These are phyloP conservation scores for Drosophila hamatofila DNA, from an alignment of 2,888 invertebrate species.

Conservation along the genomic window DNA sequence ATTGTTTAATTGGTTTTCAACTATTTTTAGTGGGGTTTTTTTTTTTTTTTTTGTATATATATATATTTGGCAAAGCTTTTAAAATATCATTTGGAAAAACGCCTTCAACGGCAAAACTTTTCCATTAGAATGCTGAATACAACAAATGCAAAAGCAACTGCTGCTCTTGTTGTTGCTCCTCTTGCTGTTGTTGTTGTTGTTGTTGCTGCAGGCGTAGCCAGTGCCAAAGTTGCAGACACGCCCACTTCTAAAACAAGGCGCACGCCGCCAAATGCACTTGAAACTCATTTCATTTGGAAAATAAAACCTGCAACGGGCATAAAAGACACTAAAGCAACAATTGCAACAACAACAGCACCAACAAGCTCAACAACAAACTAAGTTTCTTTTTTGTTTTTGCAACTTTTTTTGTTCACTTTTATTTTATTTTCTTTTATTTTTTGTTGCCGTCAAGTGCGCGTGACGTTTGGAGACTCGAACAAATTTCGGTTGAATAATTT, in stretches of 20 bases:
- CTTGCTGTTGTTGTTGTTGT: slow-evolving; percentile 6
- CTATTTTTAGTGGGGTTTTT: slow-evolving; percentile 29
- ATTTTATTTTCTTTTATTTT: slow-evolving; percentile 18
- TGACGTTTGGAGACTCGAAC: slow-evolving; percentile 82
- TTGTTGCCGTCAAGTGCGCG: slow-evolving; percentile 77
- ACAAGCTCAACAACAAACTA: slow-evolving; percentile 60
- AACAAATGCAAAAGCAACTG: slow-evolving; percentile 48
- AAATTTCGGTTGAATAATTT: slow-evolving; percentile 82
- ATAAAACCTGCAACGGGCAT: slow-evolving; percentile 74
- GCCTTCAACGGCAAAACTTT: slow-evolving; percentile 80
- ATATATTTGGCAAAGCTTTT: slow-evolving; percentile 66
- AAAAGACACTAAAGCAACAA: slow-evolving; percentile 68
- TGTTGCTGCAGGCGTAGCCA: slow-evolving; percentile 47
- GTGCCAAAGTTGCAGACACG: slow-evolving; percentile 63
- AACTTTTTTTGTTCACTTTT: slow-evolving; percentile 12
- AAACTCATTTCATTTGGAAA: slow-evolving; percentile 82
- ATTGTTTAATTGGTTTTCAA: slow-evolving; percentile 68
- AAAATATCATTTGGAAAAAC: slow-evolving; percentile 79
- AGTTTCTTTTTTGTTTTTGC: slow-evolving; percentile 38
- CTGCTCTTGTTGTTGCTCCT: slow-evolving; percentile 4
- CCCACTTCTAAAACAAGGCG: slow-evolving; percentile 73
- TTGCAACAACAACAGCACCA: slow-evolving; percentile 53
- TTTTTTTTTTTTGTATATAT: slow-evolving; percentile 17
- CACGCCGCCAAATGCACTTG: slow-evolving; percentile 75
- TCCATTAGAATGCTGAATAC: slow-evolving; percentile 79